phyloP scores from a whole-genome alignment of 2,113 vertebrate genomes.

The Oriolus oriolus region DNA sequence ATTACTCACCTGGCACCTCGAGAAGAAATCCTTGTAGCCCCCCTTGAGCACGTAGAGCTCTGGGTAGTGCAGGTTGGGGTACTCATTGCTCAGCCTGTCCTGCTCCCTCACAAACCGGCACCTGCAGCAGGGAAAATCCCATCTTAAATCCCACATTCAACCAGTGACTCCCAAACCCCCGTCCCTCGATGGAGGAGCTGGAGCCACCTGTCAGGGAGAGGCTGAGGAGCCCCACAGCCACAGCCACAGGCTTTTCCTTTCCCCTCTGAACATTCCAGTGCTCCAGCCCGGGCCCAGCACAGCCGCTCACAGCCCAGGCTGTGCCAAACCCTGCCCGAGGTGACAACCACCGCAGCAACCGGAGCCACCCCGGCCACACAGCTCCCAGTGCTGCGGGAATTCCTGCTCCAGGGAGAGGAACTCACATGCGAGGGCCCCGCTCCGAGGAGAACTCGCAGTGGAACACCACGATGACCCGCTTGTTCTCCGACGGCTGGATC shows the following conservation, averaged over 20 bases:
- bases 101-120: slow-evolving; percentile 87
- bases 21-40: slow-evolving; percentile 93
- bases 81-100: slow-evolving; percentile 86
- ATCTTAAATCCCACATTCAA: rapidly evolving
- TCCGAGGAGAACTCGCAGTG: slow-evolving; percentile 98
- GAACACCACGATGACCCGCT: slow-evolving; percentile 87
- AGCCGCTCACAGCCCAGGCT: rapidly evolving
- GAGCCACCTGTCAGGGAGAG: background rate
- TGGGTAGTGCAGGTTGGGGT: slow-evolving; percentile 91
- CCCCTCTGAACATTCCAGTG: rapidly evolving
- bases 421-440: slow-evolving; percentile 90
- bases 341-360: rapidly evolving
- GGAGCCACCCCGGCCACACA: rapidly evolving
- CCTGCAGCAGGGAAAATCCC: background rate
- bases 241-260: background rate
- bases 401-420: rapidly evolving
- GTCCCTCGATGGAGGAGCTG: rapidly evolving
- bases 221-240: background rate
- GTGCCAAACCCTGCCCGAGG: background rate
- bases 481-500: slow-evolving; percentile 71
- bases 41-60: slow-evolving; percentile 94
- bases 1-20: slow-evolving; percentile 72
- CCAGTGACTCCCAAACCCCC: rapidly evolving
- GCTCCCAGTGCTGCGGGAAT: rapidly evolving
- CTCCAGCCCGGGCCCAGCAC: background rate